Evolutionary conservation across 2,888 invertebrate genomes (phyloP), one percentile per base, ranked within the genome.

Genomic region (Nipponacmea schrenckii): DNA sequence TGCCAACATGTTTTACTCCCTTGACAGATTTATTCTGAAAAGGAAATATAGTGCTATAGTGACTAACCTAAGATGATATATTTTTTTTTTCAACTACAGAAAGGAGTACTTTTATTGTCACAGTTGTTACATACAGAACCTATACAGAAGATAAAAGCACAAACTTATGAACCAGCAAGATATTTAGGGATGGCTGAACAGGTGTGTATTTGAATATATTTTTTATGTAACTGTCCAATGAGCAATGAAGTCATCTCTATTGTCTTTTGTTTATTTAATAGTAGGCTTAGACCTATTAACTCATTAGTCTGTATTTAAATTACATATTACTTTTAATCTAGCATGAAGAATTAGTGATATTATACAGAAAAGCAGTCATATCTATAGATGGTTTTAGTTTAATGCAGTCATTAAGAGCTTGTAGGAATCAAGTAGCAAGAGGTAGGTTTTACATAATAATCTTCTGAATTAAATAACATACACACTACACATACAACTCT

Each of bases 71-170:
- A 31, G 5, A 31, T 39, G 39, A 8, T 39, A 39, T 39, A 39
- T 8, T 39, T 39, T 39, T 31, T 2, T 31, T 39, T 8, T 39
- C 39, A 72, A 75, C 84, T 85, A 63, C 79, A 92, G 92, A 93
- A 93, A 76, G 96, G 96, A 20, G 93, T 93, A 71, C 90, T 95
- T 75, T 90, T 98, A 65, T 90, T 96, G 62, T 93, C 93, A 64
- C 96, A 97, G 86, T 93, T 94, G 85, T 91, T 96, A 74, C 96
- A 97, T 85, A 93, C 94, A 82, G 95, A 94, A 84, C 92, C 93
- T 12, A 94, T 97, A 17, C 89, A 92, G 70, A 92, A 92, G 79
- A 91, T 97, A 73, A 95, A 95, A 86, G 94, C 96, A 83, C 93
- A 95, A 74, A 92, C 93, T 0, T 92, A 91, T 81, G 90, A 91